Evolutionary conservation across 2,888 invertebrate genomes (phyloP).

Genomic region (Silvanus unidentatus): DNA sequence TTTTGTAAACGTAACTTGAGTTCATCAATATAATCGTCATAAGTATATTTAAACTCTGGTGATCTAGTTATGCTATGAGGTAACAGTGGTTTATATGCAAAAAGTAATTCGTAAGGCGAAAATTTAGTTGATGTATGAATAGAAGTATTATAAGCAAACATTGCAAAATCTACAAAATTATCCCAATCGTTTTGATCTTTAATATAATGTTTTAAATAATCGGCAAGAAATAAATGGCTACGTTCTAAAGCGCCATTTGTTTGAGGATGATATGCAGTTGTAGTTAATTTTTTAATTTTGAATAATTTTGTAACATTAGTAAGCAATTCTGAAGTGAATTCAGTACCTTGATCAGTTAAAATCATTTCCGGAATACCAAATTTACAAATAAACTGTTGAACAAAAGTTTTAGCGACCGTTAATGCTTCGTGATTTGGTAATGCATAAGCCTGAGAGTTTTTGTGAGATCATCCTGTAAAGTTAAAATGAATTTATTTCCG

Average conservation of each 20-base stretch:
- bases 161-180: background rate
- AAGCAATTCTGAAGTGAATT: no score
- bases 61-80: conserved; percentile 24
- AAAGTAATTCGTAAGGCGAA: conserved; percentile 14
- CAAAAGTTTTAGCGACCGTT: conserved; percentile 28
- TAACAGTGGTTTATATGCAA: conserved; percentile 27
- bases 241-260: no score
- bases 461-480: conserved; percentile 25
- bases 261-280: conserved; percentile 30
- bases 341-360: conserved; percentile 37
- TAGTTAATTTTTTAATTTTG: no score
- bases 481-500: conserved; percentile 20
- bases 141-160: background rate
- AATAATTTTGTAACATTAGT: no score
- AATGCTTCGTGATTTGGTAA: conserved; percentile 25
- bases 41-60: no score
- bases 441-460: conserved; percentile 27
- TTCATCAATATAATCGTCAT: conserved; percentile 26
- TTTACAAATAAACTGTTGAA: conserved; percentile 26
- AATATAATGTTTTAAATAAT: conserved; percentile 24
- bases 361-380: conserved; percentile 36
- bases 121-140: background rate
- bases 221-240: conserved; percentile 31
- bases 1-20: conserved; percentile 22
- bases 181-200: background rate